Base-by-base conservation (phyloP, 2,888 invertebrate species). In the Parnassius glacialis region DNA sequence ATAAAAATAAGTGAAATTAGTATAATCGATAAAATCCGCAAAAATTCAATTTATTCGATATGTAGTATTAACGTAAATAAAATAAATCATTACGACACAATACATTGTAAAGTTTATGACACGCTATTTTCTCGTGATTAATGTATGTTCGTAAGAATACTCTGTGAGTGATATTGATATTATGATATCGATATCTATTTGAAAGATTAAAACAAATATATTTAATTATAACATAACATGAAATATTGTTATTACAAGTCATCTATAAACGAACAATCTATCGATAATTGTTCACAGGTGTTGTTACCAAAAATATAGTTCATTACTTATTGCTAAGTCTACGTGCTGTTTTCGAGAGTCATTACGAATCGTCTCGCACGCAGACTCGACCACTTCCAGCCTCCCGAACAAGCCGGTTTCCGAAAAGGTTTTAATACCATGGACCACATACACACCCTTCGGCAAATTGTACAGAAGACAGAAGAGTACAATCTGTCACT, bases 151-250 rank as follows among this genome's bases (percentile, higher is more conserved):
- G 13, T 53, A 54, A 41, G 16, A 10, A 43, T 11, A 25, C 43
- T 43, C n/a, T 48, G 44, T 47, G 34, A 54, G 16, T 54, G 50
- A 50, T 50, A 5, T 34, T 34, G 34, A 34, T 34, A 61, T 16
- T 11, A 58, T 48, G 48, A 57, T 53, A 53, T 51, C 61, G 16
- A 62, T 53, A 62, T 62, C 53, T 53, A 51, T 43, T 57, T 54
- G 34, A 54, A 47, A 42, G 57, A 62, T 61, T 57, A 55, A 9
- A 52, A 25, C 12, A 20, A 12, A 34, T 43, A 48, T 54, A 13
- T 2, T 34, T 34, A 34, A 34, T 34, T 34, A 7, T 16, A 54
- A 54, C 50, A 7, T 16, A 54, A 54, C 50, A 54, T 41, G 34
- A 34, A 42, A n/a, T 51, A 51, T 57, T 51, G 16, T 50, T 54